Percentiles rank a stretch among this genome's conserved stretches.
These are phyloP conservation scores for Acholoe squamosa DNA, from an alignment of 2,888 invertebrate species.

Conservation along the genomic window DNA sequence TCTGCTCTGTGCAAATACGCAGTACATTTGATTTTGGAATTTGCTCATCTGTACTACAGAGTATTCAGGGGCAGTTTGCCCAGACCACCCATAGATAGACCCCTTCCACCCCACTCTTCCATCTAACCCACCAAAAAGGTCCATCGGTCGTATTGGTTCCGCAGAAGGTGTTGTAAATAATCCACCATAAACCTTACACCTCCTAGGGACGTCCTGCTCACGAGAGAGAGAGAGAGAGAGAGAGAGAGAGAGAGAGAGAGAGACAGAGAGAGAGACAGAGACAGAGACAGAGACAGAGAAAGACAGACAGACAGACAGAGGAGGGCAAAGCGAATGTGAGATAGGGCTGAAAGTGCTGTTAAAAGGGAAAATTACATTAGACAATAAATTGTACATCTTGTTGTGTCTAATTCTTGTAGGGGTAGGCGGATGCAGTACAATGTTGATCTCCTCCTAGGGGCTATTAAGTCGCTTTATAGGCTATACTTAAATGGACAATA, in stretches of 20 bases:
- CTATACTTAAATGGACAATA: no score
- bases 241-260: not conserved
- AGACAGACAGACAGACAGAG: no score
- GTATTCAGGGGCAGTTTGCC: no score
- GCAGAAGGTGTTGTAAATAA: not conserved
- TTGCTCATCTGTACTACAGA: not conserved
- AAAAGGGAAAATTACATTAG: no score
- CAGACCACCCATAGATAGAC: not conserved
- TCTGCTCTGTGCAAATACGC: constrained; percentile 15
- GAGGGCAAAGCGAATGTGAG: no score
- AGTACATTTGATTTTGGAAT: constrained; percentile 27
- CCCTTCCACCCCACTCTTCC: not conserved
- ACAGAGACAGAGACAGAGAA: not conserved
- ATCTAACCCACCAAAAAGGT: not conserved
- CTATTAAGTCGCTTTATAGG: no score
- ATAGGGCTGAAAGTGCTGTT: no score
- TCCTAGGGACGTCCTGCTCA: not conserved
- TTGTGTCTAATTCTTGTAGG: no score
- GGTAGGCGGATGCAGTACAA: no score
- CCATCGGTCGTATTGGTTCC: not conserved
- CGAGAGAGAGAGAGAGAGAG: not conserved
- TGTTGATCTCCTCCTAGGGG: no score
- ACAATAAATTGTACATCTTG: no score
- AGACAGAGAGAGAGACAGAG: not conserved
- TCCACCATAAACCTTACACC: not conserved